A percentile compares a stretch with the other conserved stretches of the same genome.
These are phyloP conservation scores for Elmis aenea DNA, from an alignment of 2,888 invertebrate genomes.

Conservation along the genomic window DNA sequence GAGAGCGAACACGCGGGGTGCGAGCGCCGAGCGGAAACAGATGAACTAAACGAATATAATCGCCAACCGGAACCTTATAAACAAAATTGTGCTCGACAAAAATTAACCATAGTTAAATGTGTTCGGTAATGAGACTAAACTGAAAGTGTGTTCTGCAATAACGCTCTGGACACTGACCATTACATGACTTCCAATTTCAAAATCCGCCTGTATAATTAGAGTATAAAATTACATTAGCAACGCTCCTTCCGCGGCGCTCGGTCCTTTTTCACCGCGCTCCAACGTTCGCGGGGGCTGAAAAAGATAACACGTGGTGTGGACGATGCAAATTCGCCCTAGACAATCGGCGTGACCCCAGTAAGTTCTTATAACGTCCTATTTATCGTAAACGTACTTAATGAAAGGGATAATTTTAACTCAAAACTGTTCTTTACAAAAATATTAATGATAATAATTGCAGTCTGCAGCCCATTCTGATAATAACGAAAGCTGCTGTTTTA, in stretches of 20 bases:
- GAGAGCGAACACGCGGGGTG: no score
- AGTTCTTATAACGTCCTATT: constrained; percentile 30
- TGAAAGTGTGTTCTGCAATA: constrained; percentile 39
- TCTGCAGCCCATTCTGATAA: constrained; percentile 18
- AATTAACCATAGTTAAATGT: constrained; percentile 43
- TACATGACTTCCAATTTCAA: constrained; percentile 44
- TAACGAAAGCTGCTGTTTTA: constrained; percentile 17
- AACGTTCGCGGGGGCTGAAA: constrained; percentile 4
- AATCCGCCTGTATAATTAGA: constrained; percentile 39
- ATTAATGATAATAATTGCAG: constrained; percentile 25
- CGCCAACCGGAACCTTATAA: constrained; percentile 36
- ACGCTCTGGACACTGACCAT: constrained; percentile 34
- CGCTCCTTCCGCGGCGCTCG: constrained; percentile 21
- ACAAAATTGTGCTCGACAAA: constrained; percentile 45
- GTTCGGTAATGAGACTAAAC: constrained; percentile 43
- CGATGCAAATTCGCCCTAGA: constrained; percentile 15
- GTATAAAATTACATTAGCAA: constrained; percentile 27
- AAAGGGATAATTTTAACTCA: constrained; percentile 30
- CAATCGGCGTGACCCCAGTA: constrained; percentile 19
- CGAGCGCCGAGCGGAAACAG: constrained; percentile 23
- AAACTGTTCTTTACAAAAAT: constrained; percentile 28
- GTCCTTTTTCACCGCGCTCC: constrained; percentile 16
- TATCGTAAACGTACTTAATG: constrained; percentile 29
- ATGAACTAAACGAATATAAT: constrained; percentile 20
- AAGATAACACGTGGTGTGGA: constrained; percentile 16